Evolutionary conservation across 2,888 invertebrate species (phyloP), one percentile per base, ranked within the genome.

Genomic region (Globia sparganii): DNA sequence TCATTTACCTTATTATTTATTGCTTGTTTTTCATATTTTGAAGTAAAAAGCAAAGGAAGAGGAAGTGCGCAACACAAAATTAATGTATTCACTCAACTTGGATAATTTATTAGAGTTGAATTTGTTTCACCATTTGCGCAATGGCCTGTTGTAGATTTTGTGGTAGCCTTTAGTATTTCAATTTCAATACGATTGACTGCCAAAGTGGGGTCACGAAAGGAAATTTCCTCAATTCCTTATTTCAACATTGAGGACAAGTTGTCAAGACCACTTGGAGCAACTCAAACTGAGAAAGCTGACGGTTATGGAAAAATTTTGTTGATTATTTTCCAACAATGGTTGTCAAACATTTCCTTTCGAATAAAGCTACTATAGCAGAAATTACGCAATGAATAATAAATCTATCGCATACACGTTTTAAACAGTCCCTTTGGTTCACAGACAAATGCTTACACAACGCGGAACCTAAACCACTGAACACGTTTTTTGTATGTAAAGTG

Each of bases 221-320:
- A 82, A 86, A 83, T 84, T 86, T 81, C 80, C 68, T 79, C 83
- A 85, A 86, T 84, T 88, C 78, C 85, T 86, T 81, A 82, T 88
- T 91, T 88, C 87, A 90, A 90, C 91, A 91, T 91, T 90, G 87
- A 83, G 78, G 88, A 88, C 85, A 82, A 90, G 83, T 91, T 90
- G 85, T 90, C 87, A 89, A 92, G 90, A 89, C 85, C 89, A 88
- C 91, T 91, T 83, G 87, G 87, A 88, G 81, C 72, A 90, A 91
- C 89, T 92, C 91, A 91, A 93, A 92, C 90, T 78, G 85, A 86
- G 82, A 80, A 80, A 82, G 77, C 83, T 83, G 86, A 87, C 84
- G 87, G 91, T 91, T 92, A 93, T 92, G 89, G 91, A 91, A 92
- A 93, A 93, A 93, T 90, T 93, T 93, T 81, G 76, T 77, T 83